Evolutionary conservation across 2,888 invertebrate genomes (phyloP).

Genomic region (Plagodis pulveraria): DNA sequence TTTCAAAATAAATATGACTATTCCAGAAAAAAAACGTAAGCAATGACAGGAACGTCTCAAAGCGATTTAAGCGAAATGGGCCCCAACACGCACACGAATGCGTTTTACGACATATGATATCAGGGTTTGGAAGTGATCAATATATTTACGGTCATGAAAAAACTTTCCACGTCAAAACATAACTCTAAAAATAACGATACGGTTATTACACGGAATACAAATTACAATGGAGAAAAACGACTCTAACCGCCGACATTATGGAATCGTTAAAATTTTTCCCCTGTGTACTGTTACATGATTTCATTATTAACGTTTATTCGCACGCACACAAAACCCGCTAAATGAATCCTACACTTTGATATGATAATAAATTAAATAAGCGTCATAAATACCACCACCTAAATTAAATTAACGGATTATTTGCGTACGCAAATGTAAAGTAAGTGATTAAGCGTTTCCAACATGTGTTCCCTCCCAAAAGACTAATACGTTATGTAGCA

Average conservation of each 20-base stretch:
- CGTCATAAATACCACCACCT: slow-evolving; percentile 75
- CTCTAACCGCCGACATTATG: slow-evolving; percentile 62
- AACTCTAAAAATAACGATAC: slow-evolving; percentile 39
- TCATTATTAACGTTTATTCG: slow-evolving; percentile 73
- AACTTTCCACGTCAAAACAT: slow-evolving; percentile 33
- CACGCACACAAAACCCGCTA: slow-evolving; percentile 71
- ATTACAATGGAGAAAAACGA: slow-evolving; percentile 57
- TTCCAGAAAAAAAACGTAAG: slow-evolving; percentile 49
- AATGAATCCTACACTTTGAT: slow-evolving; percentile 78
- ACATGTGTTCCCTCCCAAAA: slow-evolving; percentile 80
- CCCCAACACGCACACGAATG: slow-evolving; percentile 62
- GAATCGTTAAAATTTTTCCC: slow-evolving; percentile 69
- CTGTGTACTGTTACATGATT: slow-evolving; percentile 69
- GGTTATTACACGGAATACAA: slow-evolving; percentile 46
- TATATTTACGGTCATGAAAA: slow-evolving; percentile 48
- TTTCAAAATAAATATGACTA: too few relatives aligned
- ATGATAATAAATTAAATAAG: slow-evolving; percentile 82
- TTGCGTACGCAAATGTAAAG: slow-evolving; percentile 81
- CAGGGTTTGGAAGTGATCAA: slow-evolving; percentile 67
- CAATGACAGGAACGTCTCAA: slow-evolving; percentile 68
- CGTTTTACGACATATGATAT: slow-evolving; percentile 67
- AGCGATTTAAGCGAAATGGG: slow-evolving; percentile 60
- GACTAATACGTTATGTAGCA: slow-evolving; percentile 81
- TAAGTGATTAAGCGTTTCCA: slow-evolving; percentile 82
- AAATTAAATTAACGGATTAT: slow-evolving; percentile 82